Conservation (phyloP, 2,113 vertebrate genomes). For the Menidia beryllina region DNA sequence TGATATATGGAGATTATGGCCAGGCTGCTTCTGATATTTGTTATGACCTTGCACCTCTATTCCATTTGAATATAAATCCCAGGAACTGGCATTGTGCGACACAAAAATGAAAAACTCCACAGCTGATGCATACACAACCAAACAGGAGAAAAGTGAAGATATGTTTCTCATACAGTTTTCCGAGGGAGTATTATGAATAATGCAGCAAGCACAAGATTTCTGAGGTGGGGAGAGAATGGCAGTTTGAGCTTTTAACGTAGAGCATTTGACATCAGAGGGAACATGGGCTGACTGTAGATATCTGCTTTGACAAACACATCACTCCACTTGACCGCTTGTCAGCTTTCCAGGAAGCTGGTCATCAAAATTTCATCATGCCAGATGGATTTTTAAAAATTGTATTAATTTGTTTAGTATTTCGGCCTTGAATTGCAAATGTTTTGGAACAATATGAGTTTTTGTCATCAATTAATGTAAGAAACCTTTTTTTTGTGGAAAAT, state of each 20-base stretch:
- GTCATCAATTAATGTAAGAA: not conserved
- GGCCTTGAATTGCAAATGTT: not conserved
- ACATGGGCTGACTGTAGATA: slow-evolving; percentile 60
- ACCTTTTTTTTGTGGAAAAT: slow-evolving; percentile 3
- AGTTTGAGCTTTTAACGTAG: slow-evolving; percentile 62
- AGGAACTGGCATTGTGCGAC: slow-evolving; percentile 22
- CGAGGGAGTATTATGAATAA: slow-evolving; percentile 60
- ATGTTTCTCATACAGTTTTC: slow-evolving; percentile 23
- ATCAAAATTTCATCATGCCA: slow-evolving; percentile 28
- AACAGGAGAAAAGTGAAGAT: slow-evolving; percentile 40
- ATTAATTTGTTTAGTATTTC: not conserved
- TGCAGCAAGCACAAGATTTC: slow-evolving; percentile 33
- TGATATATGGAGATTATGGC: slow-evolving; percentile 35
- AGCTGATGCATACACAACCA: slow-evolving; percentile 21
- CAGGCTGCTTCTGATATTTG: slow-evolving; percentile 17
- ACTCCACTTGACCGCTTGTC: slow-evolving; percentile 33
- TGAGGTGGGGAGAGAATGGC: slow-evolving; percentile 35
- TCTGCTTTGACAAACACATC: slow-evolving; percentile 56
- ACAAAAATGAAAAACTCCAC: slow-evolving; percentile 27
- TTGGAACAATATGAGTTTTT: not conserved
- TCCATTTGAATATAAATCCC: slow-evolving; percentile 42
- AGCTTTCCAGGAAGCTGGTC: slow-evolving; percentile 14
- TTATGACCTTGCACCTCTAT: slow-evolving; percentile 27
- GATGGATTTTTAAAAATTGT: not conserved
- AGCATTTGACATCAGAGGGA: slow-evolving; percentile 61